Evolutionary conservation across 2,797 vertebrate genomes (phyloP).

Genomic region (Acomys russatus): DNA sequence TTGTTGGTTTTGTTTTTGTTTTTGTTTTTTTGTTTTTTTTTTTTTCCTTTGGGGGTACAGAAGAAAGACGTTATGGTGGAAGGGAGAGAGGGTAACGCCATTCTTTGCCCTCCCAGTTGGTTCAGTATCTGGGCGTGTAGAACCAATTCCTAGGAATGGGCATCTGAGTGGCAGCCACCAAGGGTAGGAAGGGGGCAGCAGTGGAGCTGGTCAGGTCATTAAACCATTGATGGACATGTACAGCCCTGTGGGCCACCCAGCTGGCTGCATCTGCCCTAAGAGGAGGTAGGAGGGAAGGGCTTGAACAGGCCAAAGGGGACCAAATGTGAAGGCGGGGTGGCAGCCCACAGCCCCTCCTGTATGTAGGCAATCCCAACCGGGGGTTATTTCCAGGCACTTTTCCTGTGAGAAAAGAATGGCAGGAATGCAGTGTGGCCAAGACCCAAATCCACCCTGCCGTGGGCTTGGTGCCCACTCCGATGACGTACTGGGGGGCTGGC

Average conservation of each 20-base stretch:
- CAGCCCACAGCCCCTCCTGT: constrained; percentile 78
- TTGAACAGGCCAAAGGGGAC: constrained; percentile 55
- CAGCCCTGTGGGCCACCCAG: constrained; percentile 66
- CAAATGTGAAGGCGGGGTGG: constrained; percentile 73
- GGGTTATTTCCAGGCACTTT: constrained; percentile 86
- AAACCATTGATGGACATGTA: not conserved
- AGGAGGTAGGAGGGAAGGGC: not conserved
- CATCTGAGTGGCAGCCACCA: not conserved
- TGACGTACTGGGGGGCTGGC: constrained; percentile 76
- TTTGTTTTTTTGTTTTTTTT: not conserved
- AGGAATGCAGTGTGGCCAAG: constrained; percentile 87
- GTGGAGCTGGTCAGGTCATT: not conserved
- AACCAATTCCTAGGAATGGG: not conserved
- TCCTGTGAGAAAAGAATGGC: constrained; percentile 91
- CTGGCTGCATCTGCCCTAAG: constrained; percentile 74
- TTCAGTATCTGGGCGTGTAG: not conserved
- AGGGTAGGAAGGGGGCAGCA: not conserved
- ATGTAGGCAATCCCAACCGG: constrained; percentile 78
- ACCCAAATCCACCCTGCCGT: constrained; percentile 86
- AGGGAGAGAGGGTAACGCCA: not conserved
- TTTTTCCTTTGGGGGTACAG: not conserved
- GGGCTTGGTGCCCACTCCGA: constrained; percentile 72
- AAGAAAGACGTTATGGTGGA: no score
- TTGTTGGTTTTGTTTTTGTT: no score
- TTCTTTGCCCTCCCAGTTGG: not conserved